Percentiles rank a stretch among this genome's conserved stretches.
Conservation (phyloP, 1,140 invertebrate species). For the Venturia canescens region DNA sequence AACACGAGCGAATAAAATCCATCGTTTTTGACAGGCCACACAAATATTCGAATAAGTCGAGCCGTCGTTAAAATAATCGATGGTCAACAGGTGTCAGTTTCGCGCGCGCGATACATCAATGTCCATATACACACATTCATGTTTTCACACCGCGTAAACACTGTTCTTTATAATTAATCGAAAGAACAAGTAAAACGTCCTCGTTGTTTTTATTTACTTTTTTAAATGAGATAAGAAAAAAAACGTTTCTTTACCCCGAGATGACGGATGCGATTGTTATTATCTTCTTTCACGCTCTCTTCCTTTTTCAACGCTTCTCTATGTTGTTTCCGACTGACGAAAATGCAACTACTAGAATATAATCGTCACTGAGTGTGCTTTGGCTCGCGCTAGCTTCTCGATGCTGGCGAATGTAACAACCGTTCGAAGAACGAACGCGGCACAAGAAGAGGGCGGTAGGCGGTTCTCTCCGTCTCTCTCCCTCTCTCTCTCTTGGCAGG, state of each 20-base stretch:
- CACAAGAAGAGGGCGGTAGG: slow-evolving; percentile 67
- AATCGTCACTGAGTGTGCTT: slow-evolving; percentile 31
- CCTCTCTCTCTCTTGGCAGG: slow-evolving; percentile 20
- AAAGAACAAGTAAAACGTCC: no score
- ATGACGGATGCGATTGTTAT: no score
- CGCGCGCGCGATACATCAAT: background rate
- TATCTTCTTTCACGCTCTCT: no score
- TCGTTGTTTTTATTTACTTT: no score
- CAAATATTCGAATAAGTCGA: slow-evolving; percentile 36
- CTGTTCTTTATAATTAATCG: no score
- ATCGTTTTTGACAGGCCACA: background rate
- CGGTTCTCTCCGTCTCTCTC: slow-evolving; percentile 47
- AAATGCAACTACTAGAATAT: slow-evolving; percentile 60
- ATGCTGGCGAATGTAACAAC: slow-evolving; percentile 49
- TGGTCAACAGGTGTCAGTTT: slow-evolving; percentile 49
- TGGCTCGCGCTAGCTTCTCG: slow-evolving; percentile 17
- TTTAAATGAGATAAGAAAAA: no score
- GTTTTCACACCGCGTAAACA: no score
- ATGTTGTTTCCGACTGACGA: slow-evolving; percentile 60
- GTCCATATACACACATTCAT: background rate
- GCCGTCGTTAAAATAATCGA: slow-evolving; percentile 51
- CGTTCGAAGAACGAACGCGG: slow-evolving; percentile 58
- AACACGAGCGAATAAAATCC: background rate
- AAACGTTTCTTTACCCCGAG: background rate
- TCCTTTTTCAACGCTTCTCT: slow-evolving; percentile 30